Evolutionary conservation across 37 sponge, comb jelly and placozoan species (phyloP).

Genomic region (Aphrocallistes beatrix): DNA sequence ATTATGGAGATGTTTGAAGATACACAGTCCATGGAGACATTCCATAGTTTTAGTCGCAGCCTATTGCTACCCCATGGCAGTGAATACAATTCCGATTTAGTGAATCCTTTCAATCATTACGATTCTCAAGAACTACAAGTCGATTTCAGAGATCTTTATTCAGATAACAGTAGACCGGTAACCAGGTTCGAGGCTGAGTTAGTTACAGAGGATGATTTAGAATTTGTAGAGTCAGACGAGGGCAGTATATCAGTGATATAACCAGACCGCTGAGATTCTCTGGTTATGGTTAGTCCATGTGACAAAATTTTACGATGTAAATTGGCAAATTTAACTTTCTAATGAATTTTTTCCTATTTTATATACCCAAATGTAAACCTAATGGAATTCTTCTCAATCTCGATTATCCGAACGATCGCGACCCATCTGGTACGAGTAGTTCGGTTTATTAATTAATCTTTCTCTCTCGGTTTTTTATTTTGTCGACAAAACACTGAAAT

Average conservation of each 20-base stretch:
- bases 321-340: background rate
- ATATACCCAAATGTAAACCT: background rate
- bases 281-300: too few species aligned
- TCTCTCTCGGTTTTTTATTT: too few species aligned
- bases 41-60: background rate
- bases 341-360: background rate
- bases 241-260: background rate
- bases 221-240: background rate
- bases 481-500: too few species aligned
- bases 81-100: background rate
- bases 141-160: background rate
- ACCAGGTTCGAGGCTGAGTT: background rate
- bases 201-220: background rate
- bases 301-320: background rate
- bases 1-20: background rate
- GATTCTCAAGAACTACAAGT: background rate
- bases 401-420: too few species aligned
- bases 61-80: background rate
- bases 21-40: background rate
- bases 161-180: background rate
- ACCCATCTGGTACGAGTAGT: too few species aligned
- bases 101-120: background rate
- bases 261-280: too few species aligned
- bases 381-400: too few species aligned
- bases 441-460: too few species aligned